Conservation (phyloP, 1,140 invertebrate species). For the Drosophila parabipectinata region DNA sequence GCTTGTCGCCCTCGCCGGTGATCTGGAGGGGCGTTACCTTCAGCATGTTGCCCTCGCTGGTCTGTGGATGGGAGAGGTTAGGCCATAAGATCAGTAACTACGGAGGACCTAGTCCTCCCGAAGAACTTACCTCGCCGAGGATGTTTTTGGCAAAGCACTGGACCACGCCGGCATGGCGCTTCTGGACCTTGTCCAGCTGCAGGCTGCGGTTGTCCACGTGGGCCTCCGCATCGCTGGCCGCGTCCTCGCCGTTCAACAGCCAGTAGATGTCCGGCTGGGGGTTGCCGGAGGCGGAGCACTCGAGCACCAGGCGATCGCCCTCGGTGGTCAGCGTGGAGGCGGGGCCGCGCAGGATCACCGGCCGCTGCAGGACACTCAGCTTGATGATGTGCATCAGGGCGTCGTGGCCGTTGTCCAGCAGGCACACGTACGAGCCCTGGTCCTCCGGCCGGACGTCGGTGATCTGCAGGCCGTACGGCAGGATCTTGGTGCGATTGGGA, state of each 20-base stretch:
- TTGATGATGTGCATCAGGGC: constrained; percentile 84
- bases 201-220: constrained; percentile 85
- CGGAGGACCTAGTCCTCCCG: too few species aligned
- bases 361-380: constrained; percentile 86
- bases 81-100: background rate
- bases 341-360: constrained; percentile 86
- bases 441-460: constrained; percentile 87
- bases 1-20: constrained; percentile 83
- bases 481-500: constrained; percentile 74
- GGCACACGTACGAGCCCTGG: constrained; percentile 89
- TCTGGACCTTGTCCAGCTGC: constrained; percentile 85
- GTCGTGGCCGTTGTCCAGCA: constrained; percentile 82
- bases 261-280: constrained; percentile 91
- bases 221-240: constrained; percentile 86
- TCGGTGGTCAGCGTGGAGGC: constrained; percentile 87
- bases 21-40: constrained; percentile 91
- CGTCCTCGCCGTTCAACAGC: constrained; percentile 92
- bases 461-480: constrained; percentile 87
- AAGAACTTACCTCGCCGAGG: constrained; percentile 87
- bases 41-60: constrained; percentile 86
- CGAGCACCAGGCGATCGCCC: constrained; percentile 87
- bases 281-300: constrained; percentile 88
- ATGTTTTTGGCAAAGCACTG: constrained; percentile 94
- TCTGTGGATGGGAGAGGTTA: constrained; percentile 36
- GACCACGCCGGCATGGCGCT: constrained; percentile 91